A percentile compares a stretch with the other conserved stretches of the same genome.
phyloP scores from a whole-genome alignment of 2,113 vertebrate species.

The Brachionichthys hirsutus region DNA sequence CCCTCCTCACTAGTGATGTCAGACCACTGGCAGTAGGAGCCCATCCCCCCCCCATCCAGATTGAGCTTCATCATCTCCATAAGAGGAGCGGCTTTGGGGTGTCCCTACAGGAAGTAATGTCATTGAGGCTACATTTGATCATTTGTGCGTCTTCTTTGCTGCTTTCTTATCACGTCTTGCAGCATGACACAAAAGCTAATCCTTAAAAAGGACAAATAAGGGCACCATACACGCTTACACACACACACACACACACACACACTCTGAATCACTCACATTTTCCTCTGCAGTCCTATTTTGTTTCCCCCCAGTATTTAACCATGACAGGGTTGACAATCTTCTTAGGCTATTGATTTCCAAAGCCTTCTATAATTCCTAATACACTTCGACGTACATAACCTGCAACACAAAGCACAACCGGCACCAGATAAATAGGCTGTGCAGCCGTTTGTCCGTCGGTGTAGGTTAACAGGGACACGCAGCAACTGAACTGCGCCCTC shows the following conservation, averaged over 20 bases:
- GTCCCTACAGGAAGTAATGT: conserved; percentile 1
- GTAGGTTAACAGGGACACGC: conserved; percentile 4
- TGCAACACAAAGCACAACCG: neutral
- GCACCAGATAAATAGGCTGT: neutral
- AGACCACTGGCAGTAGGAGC: conserved; percentile 23
- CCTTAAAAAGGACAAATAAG: too few species aligned
- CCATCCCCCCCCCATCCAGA: conserved; percentile 38
- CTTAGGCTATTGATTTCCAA: conserved; percentile 21
- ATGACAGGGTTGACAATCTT: conserved; percentile 8
- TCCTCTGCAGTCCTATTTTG: neutral
- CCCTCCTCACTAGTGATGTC: conserved; percentile 38
- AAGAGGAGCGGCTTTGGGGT: conserved; percentile 16
- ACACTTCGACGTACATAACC: neutral
- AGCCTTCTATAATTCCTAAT: neutral
- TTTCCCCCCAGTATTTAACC: conserved; percentile 6
- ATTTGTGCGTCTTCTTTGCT: too few species aligned
- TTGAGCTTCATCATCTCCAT: conserved; percentile 27
- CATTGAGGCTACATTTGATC: too few species aligned
- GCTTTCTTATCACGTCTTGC: too few species aligned
- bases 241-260: conserved; percentile 11
- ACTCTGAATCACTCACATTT: conserved; percentile 13
- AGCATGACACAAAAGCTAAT: too few species aligned
- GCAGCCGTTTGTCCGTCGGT: conserved; percentile 40
- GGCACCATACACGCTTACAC: neutral
- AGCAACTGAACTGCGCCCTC: neutral